These are phyloP conservation scores for Deilephila porcellus DNA, from an alignment of 2,888 invertebrate genomes.

Conservation along the genomic window DNA sequence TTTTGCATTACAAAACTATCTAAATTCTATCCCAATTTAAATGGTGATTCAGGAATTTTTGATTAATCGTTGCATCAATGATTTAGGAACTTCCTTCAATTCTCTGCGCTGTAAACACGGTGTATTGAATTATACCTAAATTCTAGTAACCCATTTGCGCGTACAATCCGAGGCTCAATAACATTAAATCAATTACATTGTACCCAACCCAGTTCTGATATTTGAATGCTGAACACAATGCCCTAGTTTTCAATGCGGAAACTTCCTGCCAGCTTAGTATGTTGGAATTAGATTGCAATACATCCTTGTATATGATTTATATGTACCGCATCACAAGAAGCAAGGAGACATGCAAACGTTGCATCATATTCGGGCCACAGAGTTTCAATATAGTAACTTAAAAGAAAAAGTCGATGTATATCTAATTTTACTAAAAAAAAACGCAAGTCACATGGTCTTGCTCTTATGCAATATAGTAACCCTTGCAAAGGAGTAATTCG, in stretches of 20 bases:
- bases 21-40: background rate
- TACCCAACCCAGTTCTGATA: conserved; percentile 16
- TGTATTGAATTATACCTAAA: background rate
- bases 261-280: conserved; percentile 55
- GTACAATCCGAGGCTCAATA: background rate
- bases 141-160: background rate
- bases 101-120: background rate
- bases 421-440: too few relatives aligned
- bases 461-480: too few relatives aligned
- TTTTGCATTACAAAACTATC: too few relatives aligned
- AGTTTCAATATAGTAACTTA: too few relatives aligned
- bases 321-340: background rate
- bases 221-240: conserved; percentile 36
- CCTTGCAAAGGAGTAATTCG: too few relatives aligned
- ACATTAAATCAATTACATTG: conserved; percentile 18
- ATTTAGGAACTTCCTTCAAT: background rate
- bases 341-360: background rate
- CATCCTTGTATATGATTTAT: background rate
- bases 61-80: background rate
- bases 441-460: too few relatives aligned
- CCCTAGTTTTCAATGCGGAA: conserved; percentile 47
- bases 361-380: too few relatives aligned
- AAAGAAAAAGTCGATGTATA: too few relatives aligned
- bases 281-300: conserved; percentile 32
- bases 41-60: background rate